Conservation (phyloP, 2,888 invertebrate species). For the Hesperia comma region DNA sequence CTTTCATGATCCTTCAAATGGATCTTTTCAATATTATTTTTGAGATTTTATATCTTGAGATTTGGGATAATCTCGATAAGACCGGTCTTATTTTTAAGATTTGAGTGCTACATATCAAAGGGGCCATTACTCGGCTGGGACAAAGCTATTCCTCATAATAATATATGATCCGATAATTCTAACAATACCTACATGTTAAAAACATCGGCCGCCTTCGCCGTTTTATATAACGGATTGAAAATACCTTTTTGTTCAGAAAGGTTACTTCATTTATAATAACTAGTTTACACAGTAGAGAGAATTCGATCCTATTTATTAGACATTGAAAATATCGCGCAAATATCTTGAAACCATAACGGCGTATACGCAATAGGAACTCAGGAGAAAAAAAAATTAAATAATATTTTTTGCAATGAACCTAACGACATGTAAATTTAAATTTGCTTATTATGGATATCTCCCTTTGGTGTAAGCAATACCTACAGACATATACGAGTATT, state of each 20-base stretch:
- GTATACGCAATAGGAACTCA: too few relatives aligned
- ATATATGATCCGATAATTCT: conserved; percentile 1
- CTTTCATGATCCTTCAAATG: neutral
- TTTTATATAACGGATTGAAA: neutral
- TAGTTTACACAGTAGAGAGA: too few relatives aligned
- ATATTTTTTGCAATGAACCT: too few relatives aligned
- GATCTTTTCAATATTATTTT: neutral
- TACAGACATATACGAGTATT: too few relatives aligned
- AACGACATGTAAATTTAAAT: too few relatives aligned
- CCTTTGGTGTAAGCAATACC: too few relatives aligned
- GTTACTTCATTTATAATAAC: neutral
- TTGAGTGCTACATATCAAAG: neutral
- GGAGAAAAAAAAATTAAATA: too few relatives aligned
- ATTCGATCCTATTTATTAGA: too few relatives aligned
- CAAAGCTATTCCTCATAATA: neutral
- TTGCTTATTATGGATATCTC: too few relatives aligned
- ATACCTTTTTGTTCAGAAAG: neutral
- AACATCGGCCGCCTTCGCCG: neutral
- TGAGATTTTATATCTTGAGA: neutral
- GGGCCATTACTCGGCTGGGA: neutral
- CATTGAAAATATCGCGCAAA: too few relatives aligned
- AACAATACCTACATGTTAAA: neutral
- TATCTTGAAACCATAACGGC: too few relatives aligned
- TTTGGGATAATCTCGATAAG: neutral
- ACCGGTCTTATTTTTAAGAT: neutral